Evolutionary conservation across 2,113 vertebrate species (phyloP).

Genomic region (Perca fluviatilis): DNA sequence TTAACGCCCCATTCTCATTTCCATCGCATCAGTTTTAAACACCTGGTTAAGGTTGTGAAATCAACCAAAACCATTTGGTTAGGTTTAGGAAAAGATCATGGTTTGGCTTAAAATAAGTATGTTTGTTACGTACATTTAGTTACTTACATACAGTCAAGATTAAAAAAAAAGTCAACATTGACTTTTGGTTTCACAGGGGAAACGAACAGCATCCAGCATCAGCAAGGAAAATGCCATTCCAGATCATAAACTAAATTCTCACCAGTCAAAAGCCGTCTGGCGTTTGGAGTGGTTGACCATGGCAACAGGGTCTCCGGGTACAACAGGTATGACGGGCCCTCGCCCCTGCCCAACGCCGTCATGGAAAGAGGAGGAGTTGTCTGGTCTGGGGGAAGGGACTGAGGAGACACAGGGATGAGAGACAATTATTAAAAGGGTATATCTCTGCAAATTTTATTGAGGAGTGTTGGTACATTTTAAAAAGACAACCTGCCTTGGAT

Average conservation of each 20-base stretch:
- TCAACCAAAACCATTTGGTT: no score
- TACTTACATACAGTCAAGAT: no score
- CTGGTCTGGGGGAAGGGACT: constrained; percentile 97
- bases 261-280: constrained; percentile 97
- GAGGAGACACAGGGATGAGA: constrained; percentile 20
- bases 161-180: no score
- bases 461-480: neutral
- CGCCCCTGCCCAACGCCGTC: constrained; percentile 90
- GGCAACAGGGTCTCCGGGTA: constrained; percentile 87
- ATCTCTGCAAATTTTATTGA: neutral
- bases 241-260: constrained; percentile 50
- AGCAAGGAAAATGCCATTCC: neutral
- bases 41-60: no score
- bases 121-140: no score
- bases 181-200: no score
- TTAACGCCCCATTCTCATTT: no score
- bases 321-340: constrained; percentile 82
- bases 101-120: no score
- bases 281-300: constrained; percentile 95
- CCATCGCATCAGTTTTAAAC: no score
- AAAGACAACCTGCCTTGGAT: neutral
- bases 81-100: neutral
- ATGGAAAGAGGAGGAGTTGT: constrained; percentile 95
- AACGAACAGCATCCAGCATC: neutral
- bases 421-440: neutral